Base-by-base conservation (phyloP, 2,888 invertebrate genomes). In the Sesamia inferens region DNA sequence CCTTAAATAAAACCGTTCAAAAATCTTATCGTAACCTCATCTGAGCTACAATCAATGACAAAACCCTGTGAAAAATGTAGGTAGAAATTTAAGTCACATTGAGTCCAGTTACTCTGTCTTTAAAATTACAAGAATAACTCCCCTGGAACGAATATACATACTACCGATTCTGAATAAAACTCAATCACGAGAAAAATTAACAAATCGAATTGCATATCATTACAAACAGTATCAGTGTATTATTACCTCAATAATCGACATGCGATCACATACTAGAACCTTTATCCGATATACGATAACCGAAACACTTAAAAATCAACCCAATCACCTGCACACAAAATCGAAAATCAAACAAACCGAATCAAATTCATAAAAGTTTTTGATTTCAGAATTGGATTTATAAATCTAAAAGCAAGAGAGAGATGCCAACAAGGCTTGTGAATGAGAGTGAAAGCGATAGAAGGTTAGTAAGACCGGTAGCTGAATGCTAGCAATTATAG, bases 391-490 rank as follows among this genome's bases (percentile, higher is more conserved):
- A 85, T 85, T 80, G 74, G 79, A 87, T 88, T 87, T 88, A 89
- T 87, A 90, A 92, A 89, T 90, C 89, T 87, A 83, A 89, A 87
- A 81, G 83, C 66, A 57, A 79, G 89, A 93, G 76, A 79, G 90
- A 85, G 93, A 94, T 71, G 73, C 74, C 31, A 16, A 87, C 88
- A 90, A 48, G 22, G 24, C 69, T 75, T 58, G 61, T 24, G 7
- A 55, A 66, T 74, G 74, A 80, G 93, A 88, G 88, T 73, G 90
- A 95, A 88, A 90, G 93, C 79, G 95, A 95, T 62, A 66, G 90
- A 80, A 85, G 91, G 85, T 89, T 86, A 88, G 94, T 94, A 94
- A 96, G 92, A 94, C 96, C 93, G 92, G 96, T 93, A 94, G 96
- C 94, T 85, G 86, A 89, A 84, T 81, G 87, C 75, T 80, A 83